Base-by-base conservation (phyloP, 2,888 invertebrate genomes). In the Pegoplata infirma region DNA sequence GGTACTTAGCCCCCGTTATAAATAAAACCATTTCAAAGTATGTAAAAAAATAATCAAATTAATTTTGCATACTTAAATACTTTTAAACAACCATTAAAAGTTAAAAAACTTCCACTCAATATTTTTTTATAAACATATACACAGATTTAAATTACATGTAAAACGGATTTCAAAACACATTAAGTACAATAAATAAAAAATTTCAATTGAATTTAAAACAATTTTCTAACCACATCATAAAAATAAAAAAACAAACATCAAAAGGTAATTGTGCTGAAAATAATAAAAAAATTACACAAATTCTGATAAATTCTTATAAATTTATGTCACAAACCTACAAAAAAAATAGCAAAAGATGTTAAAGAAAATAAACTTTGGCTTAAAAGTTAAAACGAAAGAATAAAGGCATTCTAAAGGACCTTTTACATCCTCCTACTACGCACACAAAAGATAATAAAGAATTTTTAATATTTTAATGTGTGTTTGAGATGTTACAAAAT, bases 401-500 rank as follows among this genome's bases (percentile, higher is more conserved):
- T 17, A 40, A 21, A 19, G 40, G 2, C 5, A 21, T 66, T 23
- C 51, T 19, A 59, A n/a, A 55, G 46, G 12, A 59, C 21, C 17
- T 40, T n/a, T n/a, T n/a, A n/a, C 16, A 47, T 10, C 12, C 61
- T 23, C n/a, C n/a, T n/a, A 16, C 5, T 56, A 36, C 47, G 32
- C 16, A 36, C 19, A 12, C 8, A 21, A 53, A 72, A 36, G 59
- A 71, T 75, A 14, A 59, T 71, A 85, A 83, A 82, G 85, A 86
- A 85, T 86, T 86, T 86, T 84, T 83, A 86, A 86, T 86, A 85
- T 83, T 84, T 84, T 84, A 83, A 82, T 83, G 85, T 66, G 23
- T 64, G 23, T 19, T 44, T 19, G 49, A 19, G 47, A 12, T 49
- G n/a, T 46, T 46, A 14, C 2, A n/a, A 55, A 55, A 44, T 40